Evolutionary conservation across 1,140 invertebrate species (phyloP).

Genomic region (Drosophila repletoides): DNA sequence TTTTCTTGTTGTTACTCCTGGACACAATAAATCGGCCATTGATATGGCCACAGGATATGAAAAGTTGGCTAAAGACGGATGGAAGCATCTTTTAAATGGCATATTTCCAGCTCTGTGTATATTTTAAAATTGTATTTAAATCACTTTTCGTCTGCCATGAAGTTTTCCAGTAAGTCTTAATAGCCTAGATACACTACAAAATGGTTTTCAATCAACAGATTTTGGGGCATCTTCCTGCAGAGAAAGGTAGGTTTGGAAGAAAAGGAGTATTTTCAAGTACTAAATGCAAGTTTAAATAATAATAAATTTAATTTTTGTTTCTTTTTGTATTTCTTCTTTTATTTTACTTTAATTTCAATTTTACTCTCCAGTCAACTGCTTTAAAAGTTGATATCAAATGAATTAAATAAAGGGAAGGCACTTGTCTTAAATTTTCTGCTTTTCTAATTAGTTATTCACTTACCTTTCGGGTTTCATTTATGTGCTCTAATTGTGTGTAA

Average conservation of each 20-base stretch:
- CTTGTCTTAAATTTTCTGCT: slow-evolving; percentile 5
- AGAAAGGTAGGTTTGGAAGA: too few relatives aligned
- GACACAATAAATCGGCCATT: slow-evolving; percentile 7
- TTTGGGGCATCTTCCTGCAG: too few relatives aligned
- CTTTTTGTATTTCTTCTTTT: neutral
- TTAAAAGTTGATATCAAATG: too few relatives aligned
- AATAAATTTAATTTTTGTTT: neutral
- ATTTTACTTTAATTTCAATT: too few relatives aligned
- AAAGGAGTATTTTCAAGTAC: neutral
- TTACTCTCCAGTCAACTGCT: too few relatives aligned
- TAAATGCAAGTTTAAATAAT: neutral
- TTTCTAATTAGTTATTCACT: slow-evolving; percentile 25
- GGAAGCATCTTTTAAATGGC: neutral
- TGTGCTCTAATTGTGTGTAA: slow-evolving; percentile 23
- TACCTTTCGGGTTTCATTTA: slow-evolving; percentile 10
- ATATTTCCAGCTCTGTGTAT: neutral
- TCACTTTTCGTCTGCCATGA: too few relatives aligned
- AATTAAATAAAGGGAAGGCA: too few relatives aligned
- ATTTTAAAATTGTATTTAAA: neutral
- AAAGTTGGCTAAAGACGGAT: neutral
- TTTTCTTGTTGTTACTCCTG: neutral
- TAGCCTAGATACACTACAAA: too few relatives aligned
- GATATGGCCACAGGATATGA: neutral
- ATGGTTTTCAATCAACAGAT: too few relatives aligned
- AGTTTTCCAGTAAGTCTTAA: too few relatives aligned